Conservation (phyloP, 35 echinoderm and acorn worm genomes). For the Heliocidaris erythrogramma region DNA sequence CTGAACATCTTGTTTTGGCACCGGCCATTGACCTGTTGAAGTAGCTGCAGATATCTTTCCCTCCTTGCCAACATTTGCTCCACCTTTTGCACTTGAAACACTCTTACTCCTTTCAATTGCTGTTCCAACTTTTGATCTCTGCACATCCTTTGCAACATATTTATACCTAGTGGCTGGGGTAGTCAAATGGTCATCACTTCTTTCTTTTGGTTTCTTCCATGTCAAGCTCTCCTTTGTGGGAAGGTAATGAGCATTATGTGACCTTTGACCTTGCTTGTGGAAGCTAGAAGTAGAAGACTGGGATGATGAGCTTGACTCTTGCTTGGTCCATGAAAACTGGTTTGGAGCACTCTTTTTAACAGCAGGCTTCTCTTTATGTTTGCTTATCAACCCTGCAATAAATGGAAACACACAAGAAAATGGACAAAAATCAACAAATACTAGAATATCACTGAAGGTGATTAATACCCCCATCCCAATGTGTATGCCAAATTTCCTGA, state of each 20-base stretch:
- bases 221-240: neutral
- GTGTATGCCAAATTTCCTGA: too few species aligned
- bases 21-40: neutral
- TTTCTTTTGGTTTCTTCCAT: neutral
- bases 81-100: neutral
- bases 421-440: too few species aligned
- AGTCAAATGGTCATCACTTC: neutral
- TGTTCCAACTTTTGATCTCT: neutral
- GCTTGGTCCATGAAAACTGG: neutral
- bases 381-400: neutral
- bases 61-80: neutral
- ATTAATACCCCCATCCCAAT: too few species aligned
- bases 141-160: neutral
- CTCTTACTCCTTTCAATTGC: neutral
- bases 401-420: neutral
- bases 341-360: neutral
- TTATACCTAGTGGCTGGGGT: neutral
- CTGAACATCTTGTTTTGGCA: neutral
- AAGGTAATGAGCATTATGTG: neutral
- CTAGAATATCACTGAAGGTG: too few species aligned
- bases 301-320: neutral
- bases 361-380: slow-evolving; percentile 10
- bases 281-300: neutral
- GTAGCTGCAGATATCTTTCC: neutral
- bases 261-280: neutral